Evolutionary conservation across 1,140 invertebrate genomes (phyloP), one percentile per base, ranked within the genome.

Genomic region (Trichogramma pretiosum): DNA sequence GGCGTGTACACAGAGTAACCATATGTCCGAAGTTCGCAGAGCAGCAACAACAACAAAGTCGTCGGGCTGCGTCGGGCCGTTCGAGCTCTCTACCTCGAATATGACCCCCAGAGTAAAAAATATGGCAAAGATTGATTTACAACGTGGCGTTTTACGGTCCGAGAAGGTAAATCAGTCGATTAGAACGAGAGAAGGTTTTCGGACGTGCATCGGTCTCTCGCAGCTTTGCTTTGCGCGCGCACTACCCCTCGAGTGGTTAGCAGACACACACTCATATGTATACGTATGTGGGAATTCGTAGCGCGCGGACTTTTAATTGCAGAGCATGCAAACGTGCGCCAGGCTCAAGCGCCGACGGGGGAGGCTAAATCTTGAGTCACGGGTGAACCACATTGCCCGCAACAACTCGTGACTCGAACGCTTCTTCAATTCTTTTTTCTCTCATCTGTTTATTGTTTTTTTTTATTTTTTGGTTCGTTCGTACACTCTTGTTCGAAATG

Each of bases 301-400:
- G n/a, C n/a, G n/a, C n/a, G 52, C 53, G 53, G 57, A 61, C 56
- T 69, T 71, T 71, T 71, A 71, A 71, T 71, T 71, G 68, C 64
- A 68, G 67, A 37, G 60, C 58, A 56, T 52, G 54, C 57, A 48
- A 33, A 37, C 32, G 53, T 56, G 56, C 48, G 53, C 58, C n/a
- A n/a, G n/a, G n/a, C n/a, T n/a, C n/a, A n/a, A n/a, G n/a, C n/a
- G n/a, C n/a, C n/a, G 53, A 41, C 38, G 43, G 56, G 57, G 57
- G 57, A 65, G 61, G 62, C 64, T 65, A n/a, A n/a, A n/a, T n/a
- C n/a, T n/a, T n/a, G n/a, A n/a, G n/a, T n/a, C n/a, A n/a, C n/a
- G n/a, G n/a, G n/a, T 13, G 35, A 11, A 9, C 37, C 30, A 34
- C 8, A n/a, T n/a, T n/a, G 32, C 24, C 24, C 14, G 41, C 26